These are phyloP conservation scores for Origma solitaria DNA, from an alignment of 2,113 vertebrate species.

Conservation along the genomic window DNA sequence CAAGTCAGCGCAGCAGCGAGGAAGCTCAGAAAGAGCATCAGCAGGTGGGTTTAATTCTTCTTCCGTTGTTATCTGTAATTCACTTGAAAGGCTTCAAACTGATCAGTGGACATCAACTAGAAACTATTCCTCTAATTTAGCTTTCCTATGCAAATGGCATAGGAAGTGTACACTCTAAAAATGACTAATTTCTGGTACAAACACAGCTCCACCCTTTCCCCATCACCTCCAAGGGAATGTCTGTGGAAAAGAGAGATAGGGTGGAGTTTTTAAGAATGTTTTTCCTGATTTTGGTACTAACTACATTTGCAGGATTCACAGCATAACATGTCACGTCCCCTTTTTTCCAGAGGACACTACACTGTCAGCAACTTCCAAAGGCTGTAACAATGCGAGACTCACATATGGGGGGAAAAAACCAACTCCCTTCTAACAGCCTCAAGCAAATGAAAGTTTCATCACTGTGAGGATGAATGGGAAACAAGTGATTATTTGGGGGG, in stretches of 20 bases:
- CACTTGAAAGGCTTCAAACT: background rate
- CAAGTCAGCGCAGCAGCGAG: background rate
- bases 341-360: background rate
- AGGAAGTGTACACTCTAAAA: background rate
- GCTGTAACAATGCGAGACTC: background rate
- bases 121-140: background rate
- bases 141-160: background rate
- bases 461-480: background rate
- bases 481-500: background rate
- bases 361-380: background rate
- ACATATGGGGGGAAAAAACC: fast-evolving
- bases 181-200: background rate
- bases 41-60: background rate
- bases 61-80: background rate
- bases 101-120: background rate
- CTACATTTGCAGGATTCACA: background rate
- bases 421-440: background rate
- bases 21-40: background rate
- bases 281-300: background rate
- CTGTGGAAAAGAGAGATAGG: background rate
- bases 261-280: background rate
- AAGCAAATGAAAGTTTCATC: background rate
- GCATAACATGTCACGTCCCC: background rate
- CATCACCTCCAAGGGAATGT: background rate
- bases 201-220: background rate